Base-by-base conservation (phyloP, 2,888 invertebrate genomes). In the Apodemia hepburni region DNA sequence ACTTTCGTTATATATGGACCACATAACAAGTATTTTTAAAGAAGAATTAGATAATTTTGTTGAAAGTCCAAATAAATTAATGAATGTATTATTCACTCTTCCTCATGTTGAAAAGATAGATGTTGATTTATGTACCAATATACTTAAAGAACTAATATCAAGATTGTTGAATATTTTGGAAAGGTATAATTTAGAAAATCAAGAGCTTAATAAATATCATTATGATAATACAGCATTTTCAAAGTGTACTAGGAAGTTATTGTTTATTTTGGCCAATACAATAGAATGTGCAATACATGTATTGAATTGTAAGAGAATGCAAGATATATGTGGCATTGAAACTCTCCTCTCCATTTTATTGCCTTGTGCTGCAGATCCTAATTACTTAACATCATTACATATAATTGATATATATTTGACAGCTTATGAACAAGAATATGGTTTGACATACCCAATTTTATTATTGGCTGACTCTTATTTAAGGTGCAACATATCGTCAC, bases 401-500 rank as follows among this genome's bases (percentile, higher is more conserved):
- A 77, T 91, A 15, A 68, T 94, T 5, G 93, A 94, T 79, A 78
- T 94, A 60, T 90, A 92, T 72, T 71, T 92, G 70, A 85, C 92
- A 18, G 87, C 90, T 18, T 87, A 86, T 87, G 81, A 92, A 75
- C 79, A 84, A 71, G 85, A 88, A 72, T 81, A 87, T 77, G 77
- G 84, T 69, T 75, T 93, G 67, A 77, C 82, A 35, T 77, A 88
- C 75, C 79, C 84, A 63, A 69, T 87, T 69, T 79, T 93, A 61
- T 73, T 82, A 64, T 74, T 92, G 68, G 76, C 94, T 1, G 93
- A 94, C 77, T 83, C 84, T 0, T 78, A 80, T 68, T 77, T 96
- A n/a, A 89, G 93, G 62, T 74, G 77, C 1, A 95, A 96, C 77
- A 88, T 97, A 2, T 92, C 92, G 29, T 95, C 96, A 0, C 95